These are phyloP conservation scores for Dasypolia templi DNA, from an alignment of 2,888 invertebrate genomes.

Conservation along the genomic window DNA sequence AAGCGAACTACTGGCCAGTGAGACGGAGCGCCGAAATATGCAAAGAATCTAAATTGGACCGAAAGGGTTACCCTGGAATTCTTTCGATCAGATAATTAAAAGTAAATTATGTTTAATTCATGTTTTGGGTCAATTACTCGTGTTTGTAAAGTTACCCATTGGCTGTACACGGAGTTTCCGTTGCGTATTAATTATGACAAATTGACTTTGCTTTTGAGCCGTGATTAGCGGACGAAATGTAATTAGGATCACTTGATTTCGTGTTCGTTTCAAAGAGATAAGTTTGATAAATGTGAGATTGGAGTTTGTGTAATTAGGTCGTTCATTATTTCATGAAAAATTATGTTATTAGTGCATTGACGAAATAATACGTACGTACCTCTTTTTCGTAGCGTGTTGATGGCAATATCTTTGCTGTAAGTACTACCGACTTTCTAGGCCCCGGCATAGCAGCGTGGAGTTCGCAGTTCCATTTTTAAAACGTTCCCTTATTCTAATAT, in stretches of 20 bases:
- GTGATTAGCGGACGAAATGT: conserved; percentile 53
- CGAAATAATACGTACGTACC: conserved; percentile 9
- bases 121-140: conserved; percentile 72
- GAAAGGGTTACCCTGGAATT: conserved; percentile 78
- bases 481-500: no score
- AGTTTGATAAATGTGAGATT: conserved; percentile 46
- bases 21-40: conserved; percentile 59
- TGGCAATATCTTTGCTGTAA: neutral
- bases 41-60: conserved; percentile 78
- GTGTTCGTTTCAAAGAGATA: conserved; percentile 36
- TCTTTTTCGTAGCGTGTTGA: neutral
- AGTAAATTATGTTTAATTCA: conserved; percentile 75
- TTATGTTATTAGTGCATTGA: conserved; percentile 29
- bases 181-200: conserved; percentile 72
- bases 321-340: conserved; percentile 35
- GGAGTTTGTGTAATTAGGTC: conserved; percentile 10
- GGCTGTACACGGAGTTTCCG: conserved; percentile 57
- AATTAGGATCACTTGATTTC: conserved; percentile 50
- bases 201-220: conserved; percentile 59
- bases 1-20: conserved; percentile 53
- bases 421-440: neutral
- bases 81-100: conserved; percentile 74
- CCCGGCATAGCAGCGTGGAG: neutral
- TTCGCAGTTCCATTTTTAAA: neutral
- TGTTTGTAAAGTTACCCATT: conserved; percentile 50